A percentile compares a stretch with the other conserved stretches of the same genome.
These are phyloP conservation scores for Hylaea fasciaria DNA, from an alignment of 2,888 invertebrate genomes.

Conservation along the genomic window DNA sequence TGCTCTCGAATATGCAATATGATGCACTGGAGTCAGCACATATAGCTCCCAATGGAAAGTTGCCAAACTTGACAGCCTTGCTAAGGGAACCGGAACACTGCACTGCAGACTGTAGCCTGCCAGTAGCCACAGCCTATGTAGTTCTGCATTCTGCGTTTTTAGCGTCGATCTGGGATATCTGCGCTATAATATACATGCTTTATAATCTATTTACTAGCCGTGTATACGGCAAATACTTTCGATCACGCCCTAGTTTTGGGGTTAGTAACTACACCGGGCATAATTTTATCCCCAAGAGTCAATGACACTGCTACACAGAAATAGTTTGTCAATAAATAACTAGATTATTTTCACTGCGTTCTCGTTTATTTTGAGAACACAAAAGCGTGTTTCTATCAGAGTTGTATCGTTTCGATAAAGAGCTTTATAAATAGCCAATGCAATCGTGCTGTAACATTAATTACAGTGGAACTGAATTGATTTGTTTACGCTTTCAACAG, in stretches of 20 bases:
- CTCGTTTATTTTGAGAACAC: slow-evolving; percentile 19
- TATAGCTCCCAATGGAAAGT: slow-evolving; percentile 33
- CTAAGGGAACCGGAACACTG: slow-evolving; percentile 15
- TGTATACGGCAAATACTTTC: not conserved
- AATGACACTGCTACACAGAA: not conserved
- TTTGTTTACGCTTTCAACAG: slow-evolving; percentile 53
- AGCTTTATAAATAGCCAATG: slow-evolving; percentile 43
- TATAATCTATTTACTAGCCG: not conserved
- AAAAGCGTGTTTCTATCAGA: slow-evolving; percentile 16
- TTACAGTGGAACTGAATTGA: slow-evolving; percentile 40
- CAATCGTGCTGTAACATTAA: slow-evolving; percentile 21
- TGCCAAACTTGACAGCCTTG: slow-evolving; percentile 41
- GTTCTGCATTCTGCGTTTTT: no score
- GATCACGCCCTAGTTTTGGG: not conserved
- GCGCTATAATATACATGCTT: not conserved
- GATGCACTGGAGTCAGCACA: slow-evolving; percentile 22
- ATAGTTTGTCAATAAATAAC: not conserved
- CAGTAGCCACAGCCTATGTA: no score
- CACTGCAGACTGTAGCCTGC: not conserved
- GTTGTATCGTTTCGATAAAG: slow-evolving; percentile 28
- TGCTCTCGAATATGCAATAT: slow-evolving; percentile 23
- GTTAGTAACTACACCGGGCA: not conserved
- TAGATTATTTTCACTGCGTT: not conserved
- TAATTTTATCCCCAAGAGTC: not conserved
- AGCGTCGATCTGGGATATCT: slow-evolving; percentile 7